Conservation (phyloP, 2,888 invertebrate species). For the Plagodis pulveraria region DNA sequence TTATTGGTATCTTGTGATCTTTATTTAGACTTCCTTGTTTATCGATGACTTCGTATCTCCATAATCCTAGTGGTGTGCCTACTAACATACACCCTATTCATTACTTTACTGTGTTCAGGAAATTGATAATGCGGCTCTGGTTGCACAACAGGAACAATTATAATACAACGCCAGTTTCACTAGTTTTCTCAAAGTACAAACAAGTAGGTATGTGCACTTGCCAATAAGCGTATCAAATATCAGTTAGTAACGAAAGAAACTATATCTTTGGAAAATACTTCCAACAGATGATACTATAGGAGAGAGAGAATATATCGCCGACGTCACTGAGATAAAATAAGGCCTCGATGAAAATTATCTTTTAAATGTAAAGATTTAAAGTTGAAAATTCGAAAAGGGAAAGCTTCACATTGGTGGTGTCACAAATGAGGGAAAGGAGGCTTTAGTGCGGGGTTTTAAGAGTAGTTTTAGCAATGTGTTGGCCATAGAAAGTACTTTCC, state of each 20-base stretch:
- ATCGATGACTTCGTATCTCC: too few species aligned
- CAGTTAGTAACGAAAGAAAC: slow-evolving; percentile 58
- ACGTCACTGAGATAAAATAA: slow-evolving; percentile 57
- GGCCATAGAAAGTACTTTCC: slow-evolving; percentile 82
- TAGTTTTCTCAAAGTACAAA: slow-evolving; percentile 50
- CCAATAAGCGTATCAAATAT: slow-evolving; percentile 59
- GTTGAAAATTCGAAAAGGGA: slow-evolving; percentile 46
- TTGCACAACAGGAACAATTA: too few species aligned
- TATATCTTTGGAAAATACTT: slow-evolving; percentile 73
- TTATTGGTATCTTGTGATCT: too few species aligned
- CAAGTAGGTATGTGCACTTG: slow-evolving; percentile 9
- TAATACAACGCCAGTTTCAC: slow-evolving; percentile 45
- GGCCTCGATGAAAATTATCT: slow-evolving; percentile 49
- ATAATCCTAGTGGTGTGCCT: too few species aligned
- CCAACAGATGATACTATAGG: slow-evolving; percentile 59
- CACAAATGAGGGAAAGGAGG: slow-evolving; percentile 42
- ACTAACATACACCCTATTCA: too few species aligned
- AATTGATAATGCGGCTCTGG: too few species aligned
- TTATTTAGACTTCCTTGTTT: too few species aligned
- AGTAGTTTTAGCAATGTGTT: slow-evolving; percentile 52
- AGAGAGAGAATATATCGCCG: slow-evolving; percentile 60
- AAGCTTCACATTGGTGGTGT: slow-evolving; percentile 18
- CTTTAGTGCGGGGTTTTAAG: slow-evolving; percentile 58
- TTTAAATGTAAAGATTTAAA: slow-evolving; percentile 49
- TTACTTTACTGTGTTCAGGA: too few species aligned